Conservation (phyloP, 2,797 vertebrate genomes). For the Sebastes goodei region DNA sequence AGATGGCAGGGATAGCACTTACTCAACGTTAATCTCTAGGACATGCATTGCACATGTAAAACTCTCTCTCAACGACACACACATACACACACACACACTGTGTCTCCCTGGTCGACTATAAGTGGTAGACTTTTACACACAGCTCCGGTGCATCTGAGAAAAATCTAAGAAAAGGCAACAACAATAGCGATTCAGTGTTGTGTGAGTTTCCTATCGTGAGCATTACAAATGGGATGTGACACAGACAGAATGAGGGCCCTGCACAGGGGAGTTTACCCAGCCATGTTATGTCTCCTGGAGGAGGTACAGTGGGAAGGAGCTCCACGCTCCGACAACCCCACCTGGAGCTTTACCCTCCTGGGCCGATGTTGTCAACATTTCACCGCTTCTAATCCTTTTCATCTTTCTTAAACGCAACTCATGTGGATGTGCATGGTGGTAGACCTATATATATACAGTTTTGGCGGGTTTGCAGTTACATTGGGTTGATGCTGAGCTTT, state of each 20-base stretch:
- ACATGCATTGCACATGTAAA: neutral
- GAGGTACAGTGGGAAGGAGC: constrained; percentile 48
- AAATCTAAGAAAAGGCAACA: neutral
- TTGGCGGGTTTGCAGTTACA: neutral
- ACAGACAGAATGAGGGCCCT: constrained; percentile 43
- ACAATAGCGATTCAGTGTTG: neutral
- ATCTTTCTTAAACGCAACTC: constrained; percentile 26
- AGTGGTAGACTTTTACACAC: neutral
- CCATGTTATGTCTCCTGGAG: constrained; percentile 58
- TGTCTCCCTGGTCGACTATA: neutral
- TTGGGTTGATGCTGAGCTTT: neutral
- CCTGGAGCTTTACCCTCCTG: constrained; percentile 58
- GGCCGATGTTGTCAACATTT: constrained; percentile 27
- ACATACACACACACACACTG: neutral
- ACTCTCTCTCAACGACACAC: neutral
- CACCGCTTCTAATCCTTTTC: constrained; percentile 18
- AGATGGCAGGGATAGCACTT: constrained; percentile 26
- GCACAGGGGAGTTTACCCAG: constrained; percentile 47
- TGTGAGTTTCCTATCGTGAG: constrained; percentile 18
- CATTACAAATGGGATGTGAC: constrained; percentile 61
- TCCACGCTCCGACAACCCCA: constrained; percentile 58
- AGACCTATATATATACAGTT: neutral
- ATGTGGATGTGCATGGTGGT: neutral
- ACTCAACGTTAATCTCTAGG: constrained; percentile 6
- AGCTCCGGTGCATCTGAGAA: neutral